Evolutionary conservation across 2,113 vertebrate genomes (phyloP).

Genomic region (Thunnus maccoyii): DNA sequence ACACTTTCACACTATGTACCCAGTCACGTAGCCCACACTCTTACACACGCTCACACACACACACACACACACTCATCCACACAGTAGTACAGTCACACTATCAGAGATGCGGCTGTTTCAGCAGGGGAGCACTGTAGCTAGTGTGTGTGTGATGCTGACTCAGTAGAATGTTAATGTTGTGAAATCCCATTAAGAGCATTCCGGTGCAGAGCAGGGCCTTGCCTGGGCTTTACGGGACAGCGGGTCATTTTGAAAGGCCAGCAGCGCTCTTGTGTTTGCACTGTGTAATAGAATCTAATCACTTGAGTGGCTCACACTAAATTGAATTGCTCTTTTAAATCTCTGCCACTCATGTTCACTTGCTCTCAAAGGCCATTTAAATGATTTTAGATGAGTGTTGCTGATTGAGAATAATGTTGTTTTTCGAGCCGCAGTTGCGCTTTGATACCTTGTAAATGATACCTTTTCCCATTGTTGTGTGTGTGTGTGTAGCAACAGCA

Average conservation of each 20-base stretch:
- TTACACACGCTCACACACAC: neutral
- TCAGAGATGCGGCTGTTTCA: slow-evolving; percentile 26
- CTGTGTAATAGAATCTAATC: slow-evolving; percentile 50
- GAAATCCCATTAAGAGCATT: slow-evolving; percentile 76
- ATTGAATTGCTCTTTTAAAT: slow-evolving; percentile 31
- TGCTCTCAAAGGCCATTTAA: slow-evolving; percentile 37
- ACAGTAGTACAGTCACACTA: neutral
- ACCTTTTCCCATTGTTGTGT: neutral
- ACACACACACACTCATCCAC: neutral
- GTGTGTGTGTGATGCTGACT: slow-evolving; percentile 67
- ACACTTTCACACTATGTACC: neutral
- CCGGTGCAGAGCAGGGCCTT: slow-evolving; percentile 43
- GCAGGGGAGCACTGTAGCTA: slow-evolving; percentile 38
- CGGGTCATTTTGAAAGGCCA: slow-evolving; percentile 61
- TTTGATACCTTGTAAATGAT: neutral
- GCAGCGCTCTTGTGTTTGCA: slow-evolving; percentile 44
- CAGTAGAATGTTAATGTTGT: slow-evolving; percentile 72
- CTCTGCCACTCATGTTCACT: slow-evolving; percentile 37
- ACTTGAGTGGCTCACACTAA: slow-evolving; percentile 39
- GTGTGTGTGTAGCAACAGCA: neutral
- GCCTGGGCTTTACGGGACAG: slow-evolving; percentile 53
- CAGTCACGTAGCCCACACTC: neutral
- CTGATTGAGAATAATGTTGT: neutral
- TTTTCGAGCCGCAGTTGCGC: neutral
- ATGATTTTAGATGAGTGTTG: slow-evolving; percentile 22